Evolutionary conservation across 2,113 vertebrate genomes (phyloP).

Genomic region (Anolis carolinensis): DNA sequence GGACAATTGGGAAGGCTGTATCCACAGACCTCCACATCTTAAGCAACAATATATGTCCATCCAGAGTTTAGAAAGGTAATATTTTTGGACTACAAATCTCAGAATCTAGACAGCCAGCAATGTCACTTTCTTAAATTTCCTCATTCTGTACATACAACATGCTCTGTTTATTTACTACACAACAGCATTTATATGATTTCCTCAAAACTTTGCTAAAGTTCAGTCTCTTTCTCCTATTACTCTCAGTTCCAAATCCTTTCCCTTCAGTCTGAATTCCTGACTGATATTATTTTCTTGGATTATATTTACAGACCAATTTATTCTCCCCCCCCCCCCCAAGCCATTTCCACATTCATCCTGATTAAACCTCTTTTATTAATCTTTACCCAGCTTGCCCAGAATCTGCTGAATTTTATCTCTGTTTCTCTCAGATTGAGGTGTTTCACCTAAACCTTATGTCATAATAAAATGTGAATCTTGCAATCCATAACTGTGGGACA

Average conservation of each 20-base stretch:
- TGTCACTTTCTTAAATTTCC: neutral
- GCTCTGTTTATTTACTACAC: neutral
- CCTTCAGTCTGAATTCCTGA: neutral
- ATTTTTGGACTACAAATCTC: no score
- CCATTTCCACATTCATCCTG: neutral
- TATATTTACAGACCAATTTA: slow-evolving; percentile 38
- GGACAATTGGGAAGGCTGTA: no score
- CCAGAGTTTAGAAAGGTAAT: no score
- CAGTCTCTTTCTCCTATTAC: neutral
- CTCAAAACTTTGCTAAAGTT: neutral
- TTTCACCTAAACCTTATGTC: neutral
- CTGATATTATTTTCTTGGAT: neutral
- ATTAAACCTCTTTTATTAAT: slow-evolving; percentile 24
- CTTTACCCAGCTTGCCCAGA: neutral
- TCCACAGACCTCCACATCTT: no score
- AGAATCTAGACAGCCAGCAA: neutral
- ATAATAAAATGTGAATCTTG: neutral
- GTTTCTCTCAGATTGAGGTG: slow-evolving; percentile 18
- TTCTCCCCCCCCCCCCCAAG: slow-evolving; percentile 26
- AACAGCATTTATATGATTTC: neutral
- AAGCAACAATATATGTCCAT: no score
- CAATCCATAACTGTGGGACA: neutral
- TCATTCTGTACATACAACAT: neutral
- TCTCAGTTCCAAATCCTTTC: neutral
- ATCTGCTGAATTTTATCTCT: slow-evolving; percentile 18